A percentile compares a stretch with the other conserved stretches of the same genome.
Evolutionary conservation across 2,888 invertebrate genomes (phyloP).

Genomic region (Hypomecis atomaria): DNA sequence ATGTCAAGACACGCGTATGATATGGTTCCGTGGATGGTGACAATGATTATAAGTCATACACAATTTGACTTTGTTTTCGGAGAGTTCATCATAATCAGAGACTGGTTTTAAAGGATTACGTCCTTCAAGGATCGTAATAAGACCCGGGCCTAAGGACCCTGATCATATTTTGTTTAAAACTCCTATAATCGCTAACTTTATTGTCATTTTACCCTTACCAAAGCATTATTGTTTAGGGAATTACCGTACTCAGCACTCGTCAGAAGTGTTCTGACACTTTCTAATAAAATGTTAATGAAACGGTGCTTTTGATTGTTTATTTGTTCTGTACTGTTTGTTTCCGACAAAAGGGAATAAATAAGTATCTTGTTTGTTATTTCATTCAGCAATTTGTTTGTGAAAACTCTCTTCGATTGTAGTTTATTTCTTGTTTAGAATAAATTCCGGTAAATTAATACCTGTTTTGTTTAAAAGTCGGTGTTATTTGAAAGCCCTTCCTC

Average conservation of each 20-base stretch:
- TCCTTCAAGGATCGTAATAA: too few relatives aligned
- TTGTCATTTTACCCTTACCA: conserved; percentile 11
- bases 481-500: too few relatives aligned
- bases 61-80: too few relatives aligned
- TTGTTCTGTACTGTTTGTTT: conserved; percentile 15
- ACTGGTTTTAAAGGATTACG: too few relatives aligned
- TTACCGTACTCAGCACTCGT: conserved; percentile 11
- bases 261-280: conserved; percentile 6
- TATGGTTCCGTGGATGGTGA: too few relatives aligned
- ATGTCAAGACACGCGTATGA: too few relatives aligned
- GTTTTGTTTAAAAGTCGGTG: too few relatives aligned
- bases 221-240: conserved; percentile 15
- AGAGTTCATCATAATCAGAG: too few relatives aligned
- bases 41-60: too few relatives aligned
- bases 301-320: conserved; percentile 15
- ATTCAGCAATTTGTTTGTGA: not conserved
- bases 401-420: not conserved
- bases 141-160: not conserved
- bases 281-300: conserved; percentile 26
- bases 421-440: too few relatives aligned
- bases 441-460: too few relatives aligned
- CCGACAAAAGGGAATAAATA: conserved; percentile 3
- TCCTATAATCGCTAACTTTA: not conserved
- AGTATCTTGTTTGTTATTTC: not conserved
- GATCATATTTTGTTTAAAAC: too few relatives aligned